Conservation (phyloP, 2,113 vertebrate species). For the Callorhinus ursinus region DNA sequence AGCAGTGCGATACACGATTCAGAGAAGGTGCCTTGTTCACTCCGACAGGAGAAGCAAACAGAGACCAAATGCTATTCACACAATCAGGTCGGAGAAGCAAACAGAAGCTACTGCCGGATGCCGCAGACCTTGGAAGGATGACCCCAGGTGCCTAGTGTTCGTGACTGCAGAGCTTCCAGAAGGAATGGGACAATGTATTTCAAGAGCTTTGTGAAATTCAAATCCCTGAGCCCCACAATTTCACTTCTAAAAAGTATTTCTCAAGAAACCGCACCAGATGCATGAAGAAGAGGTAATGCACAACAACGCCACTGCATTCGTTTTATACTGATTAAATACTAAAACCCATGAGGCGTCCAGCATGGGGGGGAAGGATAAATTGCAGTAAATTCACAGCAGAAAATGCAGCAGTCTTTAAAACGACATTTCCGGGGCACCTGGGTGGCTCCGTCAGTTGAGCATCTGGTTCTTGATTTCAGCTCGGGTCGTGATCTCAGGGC, state of each 20-base stretch:
- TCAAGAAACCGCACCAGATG: not conserved
- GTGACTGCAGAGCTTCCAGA: not conserved
- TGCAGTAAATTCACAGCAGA: not conserved
- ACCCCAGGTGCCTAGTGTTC: no score
- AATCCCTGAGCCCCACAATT: not conserved
- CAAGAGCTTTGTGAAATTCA: not conserved
- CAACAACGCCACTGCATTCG: not conserved
- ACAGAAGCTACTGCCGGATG: not conserved
- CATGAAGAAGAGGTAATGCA: not conserved
- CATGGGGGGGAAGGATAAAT: not conserved
- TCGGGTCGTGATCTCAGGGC: no score
- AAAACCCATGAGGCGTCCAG: not conserved
- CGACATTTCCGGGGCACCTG: not conserved
- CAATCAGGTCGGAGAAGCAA: not conserved
- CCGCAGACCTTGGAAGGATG: accelerated
- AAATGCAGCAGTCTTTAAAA: not conserved
- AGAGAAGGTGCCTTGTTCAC: not conserved
- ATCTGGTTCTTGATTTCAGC: no score
- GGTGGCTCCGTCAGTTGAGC: no score
- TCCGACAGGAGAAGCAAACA: not conserved
- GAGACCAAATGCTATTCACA: not conserved
- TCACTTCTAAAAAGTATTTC: not conserved
- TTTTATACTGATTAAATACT: not conserved
- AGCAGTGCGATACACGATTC: not conserved
- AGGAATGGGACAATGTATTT: not conserved